These are phyloP conservation scores for Perizoma affinitatum DNA, from an alignment of 2,888 invertebrate genomes.

Conservation along the genomic window DNA sequence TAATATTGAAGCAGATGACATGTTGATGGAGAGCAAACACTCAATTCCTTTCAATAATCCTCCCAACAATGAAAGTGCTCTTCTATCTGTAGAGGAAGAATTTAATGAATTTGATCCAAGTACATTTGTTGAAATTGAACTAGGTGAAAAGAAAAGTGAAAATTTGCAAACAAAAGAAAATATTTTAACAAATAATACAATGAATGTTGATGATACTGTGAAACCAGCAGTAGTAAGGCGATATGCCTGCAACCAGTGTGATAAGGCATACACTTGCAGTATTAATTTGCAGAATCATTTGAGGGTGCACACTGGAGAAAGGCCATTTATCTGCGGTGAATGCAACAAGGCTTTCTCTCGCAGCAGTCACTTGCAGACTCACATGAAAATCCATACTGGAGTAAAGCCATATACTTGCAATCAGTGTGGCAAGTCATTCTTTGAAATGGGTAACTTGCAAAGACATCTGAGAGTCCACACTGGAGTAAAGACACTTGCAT, in stretches of 20 bases:
- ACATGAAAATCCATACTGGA: constrained; percentile 9
- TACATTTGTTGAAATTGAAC: constrained; percentile 2
- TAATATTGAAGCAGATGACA: neutral
- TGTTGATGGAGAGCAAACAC: neutral
- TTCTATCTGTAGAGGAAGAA: neutral
- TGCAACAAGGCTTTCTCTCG: constrained; percentile 5
- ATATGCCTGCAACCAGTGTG: constrained; percentile 9
- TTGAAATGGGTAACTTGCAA: constrained; percentile 4
- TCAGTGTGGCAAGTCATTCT: constrained; percentile 1
- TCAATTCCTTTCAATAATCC: neutral
- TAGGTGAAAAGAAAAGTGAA: neutral
- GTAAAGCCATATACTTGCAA: constrained; percentile 6
- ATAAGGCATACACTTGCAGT: constrained; percentile 1
- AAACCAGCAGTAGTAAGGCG: neutral
- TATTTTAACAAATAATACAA: neutral
- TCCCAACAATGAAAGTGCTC: neutral
- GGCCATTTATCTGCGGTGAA: constrained; percentile 4
- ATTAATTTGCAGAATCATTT: constrained; percentile 3
- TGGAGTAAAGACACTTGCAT: constrained; percentile 7
- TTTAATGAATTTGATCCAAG: neutral
- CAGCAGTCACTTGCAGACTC: constrained; percentile 2
- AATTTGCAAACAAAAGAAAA: neutral
- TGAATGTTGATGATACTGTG: neutral
- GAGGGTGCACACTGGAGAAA: constrained; percentile 1
- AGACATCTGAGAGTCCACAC: constrained; percentile 8